Conservation (phyloP, 1,140 invertebrate species). For the roundworm (Caenorhabditis elegans) region DNA sequence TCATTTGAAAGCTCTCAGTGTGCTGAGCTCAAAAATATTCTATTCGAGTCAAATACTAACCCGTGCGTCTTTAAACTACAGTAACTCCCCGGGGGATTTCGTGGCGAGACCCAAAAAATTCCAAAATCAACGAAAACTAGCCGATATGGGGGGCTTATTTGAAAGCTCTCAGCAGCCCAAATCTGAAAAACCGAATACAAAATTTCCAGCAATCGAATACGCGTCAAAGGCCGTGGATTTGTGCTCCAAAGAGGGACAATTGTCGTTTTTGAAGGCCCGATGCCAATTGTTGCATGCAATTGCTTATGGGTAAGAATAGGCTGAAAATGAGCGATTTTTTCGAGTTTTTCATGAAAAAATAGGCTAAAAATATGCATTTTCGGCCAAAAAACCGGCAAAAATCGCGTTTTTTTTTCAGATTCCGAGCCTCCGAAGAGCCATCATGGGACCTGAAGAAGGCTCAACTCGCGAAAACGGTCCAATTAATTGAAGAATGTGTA, state of each 20-base stretch:
- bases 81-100: too few relatives aligned
- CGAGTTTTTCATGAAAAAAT: not conserved
- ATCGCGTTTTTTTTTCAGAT: slow-evolving; percentile 42
- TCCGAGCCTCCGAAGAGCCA: slow-evolving; percentile 51
- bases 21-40: too few relatives aligned
- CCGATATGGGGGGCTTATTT: too few relatives aligned
- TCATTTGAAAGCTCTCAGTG: too few relatives aligned
- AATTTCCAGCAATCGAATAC: slow-evolving; percentile 57
- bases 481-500: slow-evolving; percentile 58
- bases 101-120: too few relatives aligned
- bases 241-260: not conserved
- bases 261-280: slow-evolving; percentile 50
- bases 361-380: too few relatives aligned
- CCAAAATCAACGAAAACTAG: too few relatives aligned
- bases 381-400: not conserved
- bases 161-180: too few relatives aligned
- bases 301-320: slow-evolving; percentile 49
- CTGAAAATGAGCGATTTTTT: not conserved
- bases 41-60: too few relatives aligned
- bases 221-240: slow-evolving; percentile 53
- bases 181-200: too few relatives aligned
- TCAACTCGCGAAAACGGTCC: slow-evolving; percentile 46
- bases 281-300: slow-evolving; percentile 59
- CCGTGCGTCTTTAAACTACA: too few relatives aligned
- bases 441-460: slow-evolving; percentile 39